Conservation (phyloP, 2,113 vertebrate genomes). For the Vicugna pacos region DNA sequence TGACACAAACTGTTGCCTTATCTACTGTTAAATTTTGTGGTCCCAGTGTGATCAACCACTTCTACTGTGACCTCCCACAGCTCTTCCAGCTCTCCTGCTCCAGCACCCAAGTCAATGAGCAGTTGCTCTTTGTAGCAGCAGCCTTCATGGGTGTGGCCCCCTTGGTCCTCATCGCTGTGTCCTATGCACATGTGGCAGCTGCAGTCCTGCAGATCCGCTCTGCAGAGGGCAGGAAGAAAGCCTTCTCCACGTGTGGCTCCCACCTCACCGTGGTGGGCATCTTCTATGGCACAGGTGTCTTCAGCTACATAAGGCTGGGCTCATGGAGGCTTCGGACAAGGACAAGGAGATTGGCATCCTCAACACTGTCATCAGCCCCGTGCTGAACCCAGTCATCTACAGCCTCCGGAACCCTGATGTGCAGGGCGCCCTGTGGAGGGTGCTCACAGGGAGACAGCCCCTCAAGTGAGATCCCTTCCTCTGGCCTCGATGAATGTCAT, state of each 20-base stretch:
- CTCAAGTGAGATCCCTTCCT: not conserved
- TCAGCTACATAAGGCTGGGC: slow-evolving; percentile 72
- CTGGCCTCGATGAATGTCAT: not conserved
- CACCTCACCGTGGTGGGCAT: slow-evolving; percentile 76
- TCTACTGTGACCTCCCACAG: not conserved
- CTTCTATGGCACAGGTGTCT: slow-evolving; percentile 74
- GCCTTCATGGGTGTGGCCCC: slow-evolving; percentile 68
- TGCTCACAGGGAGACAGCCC: not conserved
- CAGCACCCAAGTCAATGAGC: not conserved
- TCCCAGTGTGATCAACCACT: slow-evolving; percentile 70
- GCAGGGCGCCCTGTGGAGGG: slow-evolving; percentile 15
- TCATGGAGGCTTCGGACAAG: slow-evolving; percentile 66
- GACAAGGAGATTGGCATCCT: slow-evolving; percentile 73
- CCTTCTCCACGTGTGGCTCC: slow-evolving; percentile 75
- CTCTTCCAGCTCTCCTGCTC: slow-evolving; percentile 68
- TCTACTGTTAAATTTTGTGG: slow-evolving; percentile 70
- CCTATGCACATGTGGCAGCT: slow-evolving; percentile 58
- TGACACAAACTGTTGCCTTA: slow-evolving; percentile 66
- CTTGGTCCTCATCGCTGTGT: slow-evolving; percentile 61
- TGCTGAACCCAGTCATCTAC: slow-evolving; percentile 73
- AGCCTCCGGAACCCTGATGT: slow-evolving; percentile 72
- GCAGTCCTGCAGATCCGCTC: slow-evolving; percentile 60
- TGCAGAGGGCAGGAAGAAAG: slow-evolving; percentile 64
- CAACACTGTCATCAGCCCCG: slow-evolving; percentile 76
- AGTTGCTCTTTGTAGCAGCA: not conserved